Percentiles rank a stretch among this genome's conserved stretches.
These are phyloP conservation scores for Drosophila anomalipes DNA, from an alignment of 2,888 invertebrate genomes.

Conservation along the genomic window DNA sequence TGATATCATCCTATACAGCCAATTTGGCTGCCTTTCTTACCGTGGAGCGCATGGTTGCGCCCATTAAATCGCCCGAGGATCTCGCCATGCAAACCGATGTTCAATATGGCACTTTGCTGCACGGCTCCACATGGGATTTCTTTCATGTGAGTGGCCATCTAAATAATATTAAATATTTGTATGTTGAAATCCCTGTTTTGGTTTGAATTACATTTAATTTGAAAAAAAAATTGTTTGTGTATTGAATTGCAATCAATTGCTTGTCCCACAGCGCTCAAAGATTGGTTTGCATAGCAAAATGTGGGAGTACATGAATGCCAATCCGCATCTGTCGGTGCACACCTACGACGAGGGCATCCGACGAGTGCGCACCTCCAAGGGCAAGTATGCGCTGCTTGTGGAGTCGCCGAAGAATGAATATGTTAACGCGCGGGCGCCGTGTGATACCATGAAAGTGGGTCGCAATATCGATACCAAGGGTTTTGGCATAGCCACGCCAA, in stretches of 20 bases:
- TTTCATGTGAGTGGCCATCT: slow-evolving; percentile 87
- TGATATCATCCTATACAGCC: slow-evolving; percentile 99
- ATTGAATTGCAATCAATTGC: not conserved
- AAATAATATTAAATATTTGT: not conserved
- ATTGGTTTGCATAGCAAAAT: slow-evolving; percentile 94
- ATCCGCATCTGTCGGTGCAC: slow-evolving; percentile 92
- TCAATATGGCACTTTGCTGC: slow-evolving; percentile 92
- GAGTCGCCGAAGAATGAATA: slow-evolving; percentile 90
- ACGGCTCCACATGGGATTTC: slow-evolving; percentile 94
- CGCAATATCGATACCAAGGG: slow-evolving; percentile 94
- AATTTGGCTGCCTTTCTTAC: slow-evolving; percentile 99
- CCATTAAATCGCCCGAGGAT: slow-evolving; percentile 96
- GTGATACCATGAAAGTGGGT: slow-evolving; percentile 97
- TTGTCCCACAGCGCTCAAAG: slow-evolving; percentile 90
- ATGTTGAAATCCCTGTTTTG: not conserved
- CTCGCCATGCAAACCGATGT: slow-evolving; percentile 96
- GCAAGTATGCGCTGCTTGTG: slow-evolving; percentile 91
- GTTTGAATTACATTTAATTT: not conserved
- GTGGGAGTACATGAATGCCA: slow-evolving; percentile 97
- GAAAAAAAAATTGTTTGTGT: too few species aligned
- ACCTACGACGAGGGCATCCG: slow-evolving; percentile 93
- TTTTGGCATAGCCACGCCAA: slow-evolving; percentile 97
- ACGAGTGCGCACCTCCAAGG: slow-evolving; percentile 91
- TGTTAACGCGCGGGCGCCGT: slow-evolving; percentile 94
- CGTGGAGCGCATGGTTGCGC: slow-evolving; percentile 97